phyloP scores from a whole-genome alignment of 2,113 vertebrate species.

The Corythornis vintsioides region DNA sequence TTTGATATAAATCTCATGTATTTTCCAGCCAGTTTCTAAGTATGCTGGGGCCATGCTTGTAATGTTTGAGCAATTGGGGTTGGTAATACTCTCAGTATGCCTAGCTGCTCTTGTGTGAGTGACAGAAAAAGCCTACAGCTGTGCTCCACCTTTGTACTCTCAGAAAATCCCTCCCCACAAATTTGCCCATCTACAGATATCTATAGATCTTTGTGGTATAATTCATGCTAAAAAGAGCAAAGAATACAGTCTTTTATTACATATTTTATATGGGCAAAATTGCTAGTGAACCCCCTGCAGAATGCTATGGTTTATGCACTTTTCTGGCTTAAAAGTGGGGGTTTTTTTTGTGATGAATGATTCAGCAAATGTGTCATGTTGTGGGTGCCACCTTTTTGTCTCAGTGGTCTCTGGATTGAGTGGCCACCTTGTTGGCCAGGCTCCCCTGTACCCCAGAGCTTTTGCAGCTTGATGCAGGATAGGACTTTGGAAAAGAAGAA shows the following conservation, averaged over 20 bases:
- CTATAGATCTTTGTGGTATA: background rate
- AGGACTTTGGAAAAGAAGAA: constrained; percentile 4
- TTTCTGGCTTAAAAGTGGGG: background rate
- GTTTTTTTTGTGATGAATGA: background rate
- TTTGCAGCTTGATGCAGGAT: background rate
- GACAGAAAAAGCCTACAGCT: background rate
- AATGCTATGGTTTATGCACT: background rate
- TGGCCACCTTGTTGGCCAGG: fast-evolving
- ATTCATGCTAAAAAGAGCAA: background rate
- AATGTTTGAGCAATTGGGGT: background rate
- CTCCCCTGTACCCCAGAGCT: background rate
- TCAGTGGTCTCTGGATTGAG: background rate
- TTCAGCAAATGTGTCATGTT: background rate
- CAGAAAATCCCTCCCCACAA: background rate
- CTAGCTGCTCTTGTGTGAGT: background rate
- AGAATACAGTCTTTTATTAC: background rate
- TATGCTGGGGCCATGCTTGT: background rate
- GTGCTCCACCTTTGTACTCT: background rate
- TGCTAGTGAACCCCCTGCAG: background rate
- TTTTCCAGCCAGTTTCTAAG: background rate
- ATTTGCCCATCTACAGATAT: background rate
- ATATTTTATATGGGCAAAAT: background rate
- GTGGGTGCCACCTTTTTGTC: background rate
- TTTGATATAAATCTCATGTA: constrained; percentile 19
- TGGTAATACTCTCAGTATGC: background rate